Evolutionary conservation across 2,113 vertebrate species (phyloP).

Genomic region (Cynoglossus semilaevis): DNA sequence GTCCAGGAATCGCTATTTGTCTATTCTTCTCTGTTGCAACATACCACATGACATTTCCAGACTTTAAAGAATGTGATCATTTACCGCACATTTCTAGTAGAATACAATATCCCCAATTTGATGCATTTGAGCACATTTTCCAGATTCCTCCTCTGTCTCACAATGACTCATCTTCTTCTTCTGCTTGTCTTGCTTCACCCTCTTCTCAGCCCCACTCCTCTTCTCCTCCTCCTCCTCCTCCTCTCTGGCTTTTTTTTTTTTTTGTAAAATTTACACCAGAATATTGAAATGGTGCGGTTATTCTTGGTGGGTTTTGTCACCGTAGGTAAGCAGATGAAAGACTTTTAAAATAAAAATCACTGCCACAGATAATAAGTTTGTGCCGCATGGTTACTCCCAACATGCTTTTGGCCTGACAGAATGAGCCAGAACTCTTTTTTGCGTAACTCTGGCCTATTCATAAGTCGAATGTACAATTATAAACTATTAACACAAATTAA

Average conservation of each 20-base stretch:
- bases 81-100: background rate
- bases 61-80: background rate
- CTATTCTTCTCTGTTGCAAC: background rate
- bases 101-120: conserved; percentile 10
- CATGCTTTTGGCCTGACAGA: too few relatives aligned
- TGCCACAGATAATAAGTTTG: too few relatives aligned
- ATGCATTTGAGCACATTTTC: conserved; percentile 29
- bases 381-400: too few relatives aligned
- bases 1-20: background rate
- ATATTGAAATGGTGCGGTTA: conserved; percentile 20
- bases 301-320: conserved; percentile 28
- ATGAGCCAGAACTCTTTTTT: too few relatives aligned
- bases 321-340: conserved; percentile 10
- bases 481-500: too few relatives aligned
- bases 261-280: conserved; percentile 29
- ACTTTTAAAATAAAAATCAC: too few relatives aligned
- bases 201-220: background rate
- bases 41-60: background rate
- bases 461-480: too few relatives aligned
- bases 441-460: too few relatives aligned
- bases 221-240: background rate
- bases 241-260: conserved; percentile 38
- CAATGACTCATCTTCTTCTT: conserved; percentile 8
- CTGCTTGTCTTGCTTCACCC: background rate
- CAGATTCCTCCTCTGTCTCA: conserved; percentile 32